phyloP scores from a whole-genome alignment of 2,797 vertebrate genomes.

The Parauchenoglanis punctatus region DNA sequence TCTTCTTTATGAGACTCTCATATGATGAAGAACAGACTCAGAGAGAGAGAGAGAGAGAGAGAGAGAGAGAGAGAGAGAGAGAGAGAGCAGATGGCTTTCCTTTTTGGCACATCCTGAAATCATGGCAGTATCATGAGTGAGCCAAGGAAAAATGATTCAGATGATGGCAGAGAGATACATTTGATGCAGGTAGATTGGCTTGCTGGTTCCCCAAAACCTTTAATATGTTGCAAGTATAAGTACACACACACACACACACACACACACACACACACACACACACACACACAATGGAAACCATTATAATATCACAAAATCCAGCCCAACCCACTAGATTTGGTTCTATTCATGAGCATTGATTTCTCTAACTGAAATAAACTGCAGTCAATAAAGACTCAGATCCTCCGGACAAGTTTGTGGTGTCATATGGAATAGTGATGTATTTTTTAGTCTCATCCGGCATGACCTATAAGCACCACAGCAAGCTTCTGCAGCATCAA shows the following conservation, averaged over 20 bases:
- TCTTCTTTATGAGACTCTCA: background rate
- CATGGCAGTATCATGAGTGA: slow-evolving; percentile 26
- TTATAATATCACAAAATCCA: no score
- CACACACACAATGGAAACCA: background rate
- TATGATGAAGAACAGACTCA: background rate
- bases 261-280: background rate
- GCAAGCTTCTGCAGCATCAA: slow-evolving; percentile 11
- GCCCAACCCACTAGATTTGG: background rate
- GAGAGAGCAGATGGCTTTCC: slow-evolving; percentile 46
- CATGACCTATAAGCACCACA: slow-evolving; percentile 14
- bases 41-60: background rate
- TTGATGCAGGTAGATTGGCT: background rate
- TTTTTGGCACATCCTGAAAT: slow-evolving; percentile 32
- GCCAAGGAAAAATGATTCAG: slow-evolving; percentile 28
- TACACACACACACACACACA: background rate
- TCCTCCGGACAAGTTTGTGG: background rate
- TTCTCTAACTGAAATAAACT: background rate
- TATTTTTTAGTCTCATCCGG: background rate
- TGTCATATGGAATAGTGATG: background rate
- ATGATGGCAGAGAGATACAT: slow-evolving; percentile 6
- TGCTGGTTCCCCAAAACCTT: background rate
- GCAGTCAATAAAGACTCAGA: background rate
- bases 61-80: slow-evolving; percentile 32
- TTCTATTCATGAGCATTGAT: background rate
- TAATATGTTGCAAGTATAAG: background rate